These are phyloP conservation scores for Scylla paramamosain DNA, from an alignment of 1,140 invertebrate genomes.

Conservation along the genomic window DNA sequence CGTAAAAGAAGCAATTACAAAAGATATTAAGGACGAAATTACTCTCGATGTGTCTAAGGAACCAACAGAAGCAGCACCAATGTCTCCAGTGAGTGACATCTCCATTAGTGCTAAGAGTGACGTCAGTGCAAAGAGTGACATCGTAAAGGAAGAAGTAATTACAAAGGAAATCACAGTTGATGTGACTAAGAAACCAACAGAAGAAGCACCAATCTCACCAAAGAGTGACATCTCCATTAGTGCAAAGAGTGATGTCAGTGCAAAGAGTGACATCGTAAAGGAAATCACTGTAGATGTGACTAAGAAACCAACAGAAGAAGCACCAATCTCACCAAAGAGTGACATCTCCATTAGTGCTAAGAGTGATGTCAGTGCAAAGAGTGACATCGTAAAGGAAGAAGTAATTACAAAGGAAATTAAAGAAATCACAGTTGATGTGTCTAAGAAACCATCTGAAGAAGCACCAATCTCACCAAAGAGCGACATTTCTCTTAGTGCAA, in stretches of 20 bases:
- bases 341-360: constrained; percentile 39
- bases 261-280: neutral
- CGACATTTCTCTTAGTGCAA: constrained; percentile 14
- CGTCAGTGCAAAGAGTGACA: constrained; percentile 34
- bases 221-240: constrained; percentile 64
- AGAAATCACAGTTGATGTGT: constrained; percentile 1
- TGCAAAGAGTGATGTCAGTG: constrained; percentile 51
- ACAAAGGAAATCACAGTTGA: constrained; percentile 4
- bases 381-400: constrained; percentile 25
- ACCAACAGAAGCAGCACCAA: constrained; percentile 22
- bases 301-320: neutral
- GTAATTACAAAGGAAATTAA: constrained; percentile 12
- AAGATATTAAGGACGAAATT: neutral
- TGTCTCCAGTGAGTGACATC: constrained; percentile 62
- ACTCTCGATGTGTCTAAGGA: constrained; percentile 38
- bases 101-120: constrained; percentile 8
- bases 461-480: constrained; percentile 36
- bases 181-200: neutral
- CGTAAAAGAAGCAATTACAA: too few species aligned
- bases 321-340: neutral
- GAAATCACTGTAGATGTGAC: neutral
- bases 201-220: constrained; percentile 43
- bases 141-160: neutral
- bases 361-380: constrained; percentile 37
- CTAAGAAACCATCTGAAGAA: constrained; percentile 33